phyloP scores from a whole-genome alignment of 2,113 vertebrate species.

The Spea multiplicata region DNA sequence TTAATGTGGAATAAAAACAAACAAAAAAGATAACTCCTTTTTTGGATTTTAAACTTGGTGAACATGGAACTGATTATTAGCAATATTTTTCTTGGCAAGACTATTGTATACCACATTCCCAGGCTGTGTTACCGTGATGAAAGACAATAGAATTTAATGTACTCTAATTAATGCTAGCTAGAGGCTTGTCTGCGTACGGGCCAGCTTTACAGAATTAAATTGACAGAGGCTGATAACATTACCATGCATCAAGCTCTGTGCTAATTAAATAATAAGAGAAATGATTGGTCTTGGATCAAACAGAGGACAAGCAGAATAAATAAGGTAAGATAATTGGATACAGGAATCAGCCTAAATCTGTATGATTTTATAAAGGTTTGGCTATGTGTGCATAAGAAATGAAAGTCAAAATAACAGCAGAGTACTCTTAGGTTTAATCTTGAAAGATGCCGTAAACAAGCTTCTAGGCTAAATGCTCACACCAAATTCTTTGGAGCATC shows the following conservation, averaged over 20 bases:
- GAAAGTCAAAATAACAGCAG: too few relatives aligned
- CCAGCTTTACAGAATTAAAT: not conserved
- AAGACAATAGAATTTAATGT: not conserved
- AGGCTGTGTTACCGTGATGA: not conserved
- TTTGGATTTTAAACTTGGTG: not conserved
- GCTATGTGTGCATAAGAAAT: too few relatives aligned
- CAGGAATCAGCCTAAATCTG: slow-evolving; percentile 61
- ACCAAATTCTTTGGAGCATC: too few relatives aligned
- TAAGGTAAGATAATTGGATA: slow-evolving; percentile 60
- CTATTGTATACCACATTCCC: not conserved
- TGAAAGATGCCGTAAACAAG: too few relatives aligned
- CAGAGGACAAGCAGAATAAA: slow-evolving; percentile 52
- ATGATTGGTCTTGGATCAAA: slow-evolving; percentile 50
- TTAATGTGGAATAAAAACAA: too few relatives aligned
- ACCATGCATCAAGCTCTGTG: not conserved
- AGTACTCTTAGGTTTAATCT: too few relatives aligned
- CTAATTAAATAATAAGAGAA: slow-evolving; percentile 8
- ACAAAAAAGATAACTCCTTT: not conserved
- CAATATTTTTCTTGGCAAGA: not conserved
- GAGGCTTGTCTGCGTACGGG: not conserved
- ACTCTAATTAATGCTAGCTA: not conserved
- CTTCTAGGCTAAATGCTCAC: too few relatives aligned
- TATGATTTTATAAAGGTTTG: slow-evolving; percentile 24
- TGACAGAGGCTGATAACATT: not conserved
- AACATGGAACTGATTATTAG: not conserved